phyloP scores from a whole-genome alignment of 2,888 invertebrate genomes.

The Troides oblongomaculatus region DNA sequence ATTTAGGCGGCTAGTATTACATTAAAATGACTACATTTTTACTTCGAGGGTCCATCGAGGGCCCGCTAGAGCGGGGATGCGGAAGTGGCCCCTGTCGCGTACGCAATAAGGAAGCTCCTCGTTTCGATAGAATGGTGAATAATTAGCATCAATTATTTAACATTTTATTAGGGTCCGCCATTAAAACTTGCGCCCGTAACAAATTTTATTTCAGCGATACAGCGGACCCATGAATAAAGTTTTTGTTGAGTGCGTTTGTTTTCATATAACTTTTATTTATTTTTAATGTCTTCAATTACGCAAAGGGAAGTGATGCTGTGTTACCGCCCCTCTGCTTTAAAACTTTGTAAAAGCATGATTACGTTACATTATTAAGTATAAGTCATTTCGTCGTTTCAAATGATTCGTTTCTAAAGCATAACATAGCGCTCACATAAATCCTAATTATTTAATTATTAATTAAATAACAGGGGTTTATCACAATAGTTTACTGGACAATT shows the following conservation, averaged over 20 bases:
- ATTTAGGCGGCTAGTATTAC: conserved; percentile 7
- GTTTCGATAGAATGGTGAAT: conserved; percentile 28
- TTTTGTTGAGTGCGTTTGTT: conserved; percentile 8
- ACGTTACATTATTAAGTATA: too few relatives aligned
- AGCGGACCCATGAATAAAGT: conserved; percentile 19
- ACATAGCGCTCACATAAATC: too few relatives aligned
- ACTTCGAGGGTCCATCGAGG: conserved; percentile 17
- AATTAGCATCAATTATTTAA: conserved; percentile 29
- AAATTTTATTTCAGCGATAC: conserved; percentile 28
- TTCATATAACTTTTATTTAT: neutral
- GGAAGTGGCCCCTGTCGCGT: conserved; percentile 27
- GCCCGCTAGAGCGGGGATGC: conserved; percentile 6
- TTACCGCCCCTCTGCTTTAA: too few relatives aligned
- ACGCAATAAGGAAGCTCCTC: conserved; percentile 27
- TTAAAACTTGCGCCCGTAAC: conserved; percentile 27
- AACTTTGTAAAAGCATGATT: too few relatives aligned
- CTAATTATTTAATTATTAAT: too few relatives aligned
- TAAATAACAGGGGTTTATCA: too few relatives aligned
- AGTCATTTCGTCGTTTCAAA: too few relatives aligned
- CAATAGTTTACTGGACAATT: too few relatives aligned
- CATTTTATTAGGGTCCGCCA: conserved; percentile 29
- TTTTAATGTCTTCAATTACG: neutral
- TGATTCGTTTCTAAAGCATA: too few relatives aligned
- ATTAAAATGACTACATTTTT: conserved; percentile 19
- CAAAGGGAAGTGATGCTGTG: neutral